Evolutionary conservation across 2,113 vertebrate species (phyloP), one percentile per base, ranked within the genome.

Genomic region (Bufo bufo): DNA sequence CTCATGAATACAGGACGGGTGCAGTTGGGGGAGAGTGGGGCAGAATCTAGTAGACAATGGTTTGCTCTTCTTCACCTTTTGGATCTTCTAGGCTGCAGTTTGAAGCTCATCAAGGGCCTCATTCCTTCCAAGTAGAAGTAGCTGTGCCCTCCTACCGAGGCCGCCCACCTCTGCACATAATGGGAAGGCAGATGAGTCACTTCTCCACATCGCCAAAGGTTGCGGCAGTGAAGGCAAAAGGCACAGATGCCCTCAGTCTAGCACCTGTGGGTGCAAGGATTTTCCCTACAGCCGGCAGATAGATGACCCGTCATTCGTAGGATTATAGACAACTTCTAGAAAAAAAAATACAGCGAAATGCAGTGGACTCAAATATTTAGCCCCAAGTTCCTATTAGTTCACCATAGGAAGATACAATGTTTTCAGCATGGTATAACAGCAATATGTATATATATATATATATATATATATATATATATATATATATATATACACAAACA

Each of bases 111-210:
- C 16, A 65, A 6, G 59, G 43, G 49, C 49, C 47, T 56, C 11
- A 86, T 86, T 79, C 47, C 59, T 65, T 82, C 8, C 45, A 14
- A 65, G 56, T 50, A 52, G 11, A 50, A 78, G 3, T 19, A 65
- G 45, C 74, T 78, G 49, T 17, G 17, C 61, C 85, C 61, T 56
- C 75, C 75, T 56, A 66, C 77, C 9, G 14, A 13, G 74, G 47
- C 45, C 85, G 47, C 75, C 77, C 14, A 66, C 85, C 49, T 56
- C 59, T 50, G 45, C 71, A 59, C 52, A 78, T 75, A 54, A 77
- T 23, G 66, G 71, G n/a, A 7, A 10, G 9, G n/a, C 45, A 84
- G 13, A 61, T 33, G 52, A 86, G 74, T 65, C 85, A 19, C 43
- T 86, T 78, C 58, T 86, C 23, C 84, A 85, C 4, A 33, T 43